Percentiles rank a stretch among this genome's conserved stretches.
Conservation (phyloP, 2,797 vertebrate species). For the Microchirus variegatus region DNA sequence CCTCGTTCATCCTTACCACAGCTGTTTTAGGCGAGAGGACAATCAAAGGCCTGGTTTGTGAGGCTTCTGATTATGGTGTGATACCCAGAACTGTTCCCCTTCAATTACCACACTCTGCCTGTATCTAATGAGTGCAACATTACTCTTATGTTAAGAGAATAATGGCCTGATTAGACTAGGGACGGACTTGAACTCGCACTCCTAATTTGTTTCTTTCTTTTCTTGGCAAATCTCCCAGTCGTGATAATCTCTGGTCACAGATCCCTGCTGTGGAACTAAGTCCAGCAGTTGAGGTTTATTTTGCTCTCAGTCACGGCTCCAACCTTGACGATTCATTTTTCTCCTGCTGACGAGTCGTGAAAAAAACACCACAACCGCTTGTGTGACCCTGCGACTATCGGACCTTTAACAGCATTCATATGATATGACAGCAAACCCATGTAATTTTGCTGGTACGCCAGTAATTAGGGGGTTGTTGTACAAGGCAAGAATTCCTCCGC, state of each 20-base stretch:
- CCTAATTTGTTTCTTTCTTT: conserved; percentile 44
- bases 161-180: conserved; percentile 54
- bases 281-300: conserved; percentile 8
- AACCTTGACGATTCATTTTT: conserved; percentile 24
- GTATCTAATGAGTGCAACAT: conserved; percentile 56
- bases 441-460: conserved; percentile 55
- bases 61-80: conserved; percentile 58
- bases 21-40: conserved; percentile 63
- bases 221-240: conserved; percentile 34
- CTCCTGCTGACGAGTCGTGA: conserved; percentile 10
- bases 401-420: conserved; percentile 46
- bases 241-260: conserved; percentile 28
- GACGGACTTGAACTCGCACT: conserved; percentile 35
- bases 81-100: conserved; percentile 50
- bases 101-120: conserved; percentile 59
- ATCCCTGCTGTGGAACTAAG: conserved; percentile 24
- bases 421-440: conserved; percentile 62
- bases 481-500: conserved; percentile 64
- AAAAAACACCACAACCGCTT: conserved; percentile 19
- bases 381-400: conserved; percentile 35
- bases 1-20: conserved; percentile 51
- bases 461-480: conserved; percentile 72
- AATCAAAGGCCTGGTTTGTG: conserved; percentile 51
- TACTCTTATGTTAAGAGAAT: conserved; percentile 54
- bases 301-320: conserved; percentile 10